Conservation (phyloP, 2,888 invertebrate genomes). For the Stegophylla sp. region DNA sequence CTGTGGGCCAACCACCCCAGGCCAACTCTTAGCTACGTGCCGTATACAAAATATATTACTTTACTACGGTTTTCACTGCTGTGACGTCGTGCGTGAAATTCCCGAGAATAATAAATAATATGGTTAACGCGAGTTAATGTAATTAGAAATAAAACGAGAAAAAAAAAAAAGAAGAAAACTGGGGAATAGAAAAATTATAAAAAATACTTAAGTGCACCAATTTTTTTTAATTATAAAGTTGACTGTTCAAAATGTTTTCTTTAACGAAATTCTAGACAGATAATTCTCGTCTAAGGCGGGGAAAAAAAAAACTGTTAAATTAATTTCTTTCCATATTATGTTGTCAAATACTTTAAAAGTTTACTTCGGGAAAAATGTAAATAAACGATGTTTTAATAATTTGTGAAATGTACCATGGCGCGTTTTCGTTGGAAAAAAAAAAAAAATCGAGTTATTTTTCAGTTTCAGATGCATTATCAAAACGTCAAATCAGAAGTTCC, state of each 20-base stretch:
- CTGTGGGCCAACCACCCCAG: too few relatives aligned
- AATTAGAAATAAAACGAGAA: too few relatives aligned
- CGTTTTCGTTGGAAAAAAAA: background rate
- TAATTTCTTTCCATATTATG: background rate
- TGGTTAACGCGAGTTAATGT: too few relatives aligned
- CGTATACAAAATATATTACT: too few relatives aligned
- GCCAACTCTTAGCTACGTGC: too few relatives aligned
- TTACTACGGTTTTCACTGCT: too few relatives aligned
- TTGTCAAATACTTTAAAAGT: conserved; percentile 9
- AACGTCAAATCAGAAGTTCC: too few relatives aligned
- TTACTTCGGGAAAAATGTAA: background rate
- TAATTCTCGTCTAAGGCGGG: background rate
- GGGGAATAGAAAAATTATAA: background rate
- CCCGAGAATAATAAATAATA: too few relatives aligned
- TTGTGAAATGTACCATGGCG: background rate
- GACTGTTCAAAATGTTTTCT: background rate
- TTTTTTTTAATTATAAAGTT: conserved; percentile 10
- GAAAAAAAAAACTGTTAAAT: background rate
- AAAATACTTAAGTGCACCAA: background rate
- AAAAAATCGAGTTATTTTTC: background rate
- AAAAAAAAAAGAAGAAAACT: too few relatives aligned
- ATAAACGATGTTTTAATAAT: conserved; percentile 5
- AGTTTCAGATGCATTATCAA: too few relatives aligned
- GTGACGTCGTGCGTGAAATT: too few relatives aligned
- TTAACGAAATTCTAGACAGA: background rate